Evolutionary conservation across 1,140 invertebrate genomes (phyloP), one percentile per base, ranked within the genome.

Genomic region (Hycleus cichorii): DNA sequence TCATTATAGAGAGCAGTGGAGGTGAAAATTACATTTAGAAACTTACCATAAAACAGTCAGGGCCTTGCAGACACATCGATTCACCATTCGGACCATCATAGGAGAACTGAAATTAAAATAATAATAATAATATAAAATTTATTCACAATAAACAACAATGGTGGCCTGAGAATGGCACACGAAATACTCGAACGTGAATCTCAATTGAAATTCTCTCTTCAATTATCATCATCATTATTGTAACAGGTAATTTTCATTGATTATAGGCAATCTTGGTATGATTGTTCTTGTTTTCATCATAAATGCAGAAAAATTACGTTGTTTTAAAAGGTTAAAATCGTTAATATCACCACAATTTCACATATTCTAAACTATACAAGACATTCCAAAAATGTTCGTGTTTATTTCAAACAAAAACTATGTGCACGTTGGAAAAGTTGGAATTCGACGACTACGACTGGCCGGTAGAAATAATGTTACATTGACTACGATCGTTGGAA

Each of bases 1-100:
- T 63, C 64, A 65, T 65, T 65, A 65, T 50, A 47, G 60, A 46
- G 60, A 39, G 38, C 64, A 63, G 48, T 60, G 60, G 64, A 65
- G 64, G 64, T 65, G 64, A 65, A 65, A 65, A 65, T 65, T 65
- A 55, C 60, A 50, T 51, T 56, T 47, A 47, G 9, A 5, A 10
- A 78, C 80, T 81, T 69, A 83, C 81, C 80, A 82, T 82, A 75
- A 82, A 83, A 71, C 81, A 83, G 74, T 82, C 81, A 56, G 81
- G 80, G 69, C 80, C 80, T 68, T 83, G 81, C 68, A 83, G 75
- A 72, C 81, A 83, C 68, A 80, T 80, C 44, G 80, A 80, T 74
- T 82, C 80, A 70, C 78, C 79, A 66, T 79, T 73, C n/a, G 74
- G 77, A 69, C 67, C 80, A 71, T 76, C 74, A 70, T 72, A 72